phyloP scores from a whole-genome alignment of 53 echinoderm and acorn worm genomes.

The Luidia sarsii region DNA sequence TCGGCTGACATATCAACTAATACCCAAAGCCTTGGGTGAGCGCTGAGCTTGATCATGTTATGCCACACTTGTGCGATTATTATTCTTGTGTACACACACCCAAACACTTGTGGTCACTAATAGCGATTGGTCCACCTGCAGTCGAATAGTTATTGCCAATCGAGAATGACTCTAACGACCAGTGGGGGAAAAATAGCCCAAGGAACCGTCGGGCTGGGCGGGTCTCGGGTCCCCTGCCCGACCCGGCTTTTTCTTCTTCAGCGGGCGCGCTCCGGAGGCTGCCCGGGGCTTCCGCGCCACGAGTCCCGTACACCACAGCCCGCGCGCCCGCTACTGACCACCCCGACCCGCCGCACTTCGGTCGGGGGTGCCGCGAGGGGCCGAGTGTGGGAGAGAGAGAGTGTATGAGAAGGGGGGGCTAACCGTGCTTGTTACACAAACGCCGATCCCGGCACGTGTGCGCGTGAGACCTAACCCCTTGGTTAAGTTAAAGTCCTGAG shows the following conservation, averaged over 20 bases:
- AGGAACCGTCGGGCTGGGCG: constrained; percentile 41
- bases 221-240: background rate
- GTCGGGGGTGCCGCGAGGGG: constrained; percentile 5
- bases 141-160: constrained; percentile 48
- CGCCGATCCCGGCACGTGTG: constrained; percentile 46
- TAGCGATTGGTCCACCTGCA: constrained; percentile 42
- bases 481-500: constrained; percentile 34
- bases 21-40: constrained; percentile 27
- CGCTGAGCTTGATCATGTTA: constrained; percentile 23
- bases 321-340: constrained; percentile 51
- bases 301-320: constrained; percentile 36
- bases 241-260: no score
- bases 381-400: constrained; percentile 22
- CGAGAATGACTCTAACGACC: constrained; percentile 48
- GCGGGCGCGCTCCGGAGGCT: constrained; percentile 26
- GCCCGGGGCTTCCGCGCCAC: constrained; percentile 49
- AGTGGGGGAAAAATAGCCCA: constrained; percentile 48
- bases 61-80: constrained; percentile 19
- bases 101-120: constrained; percentile 20
- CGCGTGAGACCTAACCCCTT: constrained; percentile 30
- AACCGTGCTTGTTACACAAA: constrained; percentile 42
- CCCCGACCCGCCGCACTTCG: constrained; percentile 29
- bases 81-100: constrained; percentile 41
- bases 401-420: no score
- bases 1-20: constrained; percentile 24